Base-by-base conservation (phyloP, 2,888 invertebrate genomes). In the Fragum fragum region DNA sequence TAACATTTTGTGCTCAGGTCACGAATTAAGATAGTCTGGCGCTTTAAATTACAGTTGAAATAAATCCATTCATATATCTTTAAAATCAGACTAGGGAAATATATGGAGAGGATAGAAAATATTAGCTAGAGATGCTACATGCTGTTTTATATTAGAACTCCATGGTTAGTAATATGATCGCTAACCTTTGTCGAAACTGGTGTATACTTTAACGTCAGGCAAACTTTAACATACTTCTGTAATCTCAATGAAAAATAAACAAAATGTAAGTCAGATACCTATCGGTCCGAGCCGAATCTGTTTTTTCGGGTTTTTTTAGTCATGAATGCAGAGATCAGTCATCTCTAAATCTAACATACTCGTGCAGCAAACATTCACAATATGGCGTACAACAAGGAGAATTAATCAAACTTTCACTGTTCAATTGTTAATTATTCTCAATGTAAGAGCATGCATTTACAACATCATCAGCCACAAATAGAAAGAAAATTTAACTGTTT, bases 391-490 rank as follows among this genome's bases (percentile, higher is more conserved):
- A 32, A 18, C 61, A 32, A 32, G 29, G 32, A 11, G 32, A 21
- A 23, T 5, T n/a, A n/a, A n/a, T 32, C 16, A 29, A 32, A n/a
- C 32, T 32, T 61, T n/a, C 1, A 32, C 29, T 29, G n/a, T 32
- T 57, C 3, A 11, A 2, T 21, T 61, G 29, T 29, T 14, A 61
- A 29, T n/a, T 61, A 26, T 59, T 14, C 9, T 32, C 16, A 18
- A 32, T 16, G 18, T 32, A 42, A 23, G 16, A 28, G 23, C 66
- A 66, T 66, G 66, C 66, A 66, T 39, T 66, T 26, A 66, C 66
- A 66, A 66, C 66, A 66, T 21, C 36, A 47, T 23, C 66, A 66
- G 66, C 66, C 66, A 66, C 66, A 66, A 32, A 36, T 42, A 66
- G 42, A 66, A 21, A 7, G 66, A 66, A 23, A 39, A 42, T 21